Conservation (phyloP, 92 coral and sea anemone species). For the Zoanthus sociatus region DNA sequence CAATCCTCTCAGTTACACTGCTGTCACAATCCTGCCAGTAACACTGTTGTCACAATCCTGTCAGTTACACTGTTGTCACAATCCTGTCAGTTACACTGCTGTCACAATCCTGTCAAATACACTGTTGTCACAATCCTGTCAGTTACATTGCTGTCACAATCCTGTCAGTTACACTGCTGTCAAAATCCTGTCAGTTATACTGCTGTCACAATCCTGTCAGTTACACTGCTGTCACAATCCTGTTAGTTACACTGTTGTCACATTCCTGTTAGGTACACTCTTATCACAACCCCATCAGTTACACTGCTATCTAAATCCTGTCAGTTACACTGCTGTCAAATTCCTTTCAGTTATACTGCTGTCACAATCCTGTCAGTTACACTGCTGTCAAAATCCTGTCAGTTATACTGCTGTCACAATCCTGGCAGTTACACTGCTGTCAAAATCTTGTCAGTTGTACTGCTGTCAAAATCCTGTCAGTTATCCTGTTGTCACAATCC, state of each 20-base stretch:
- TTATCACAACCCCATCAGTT: not conserved
- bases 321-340: too few species aligned
- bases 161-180: conserved; percentile 1
- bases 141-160: not conserved
- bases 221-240: not conserved
- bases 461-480: not conserved
- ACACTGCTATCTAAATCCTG: not conserved
- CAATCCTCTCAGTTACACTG: too few species aligned
- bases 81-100: too few species aligned
- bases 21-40: too few species aligned
- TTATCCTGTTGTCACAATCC: not conserved
- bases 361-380: not conserved
- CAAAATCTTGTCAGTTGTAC: not conserved
- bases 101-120: too few species aligned
- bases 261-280: not conserved
- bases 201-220: not conserved
- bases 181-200: not conserved
- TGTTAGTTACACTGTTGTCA: not conserved
- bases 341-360: not conserved
- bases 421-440: not conserved
- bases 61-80: too few species aligned
- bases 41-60: too few species aligned
- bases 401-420: not conserved
- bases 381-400: not conserved
- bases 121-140: too few species aligned